Evolutionary conservation across 2,113 vertebrate species (phyloP), one percentile per base, ranked within the genome.

Genomic region (Sinocyclocheilus rhinocerous): DNA sequence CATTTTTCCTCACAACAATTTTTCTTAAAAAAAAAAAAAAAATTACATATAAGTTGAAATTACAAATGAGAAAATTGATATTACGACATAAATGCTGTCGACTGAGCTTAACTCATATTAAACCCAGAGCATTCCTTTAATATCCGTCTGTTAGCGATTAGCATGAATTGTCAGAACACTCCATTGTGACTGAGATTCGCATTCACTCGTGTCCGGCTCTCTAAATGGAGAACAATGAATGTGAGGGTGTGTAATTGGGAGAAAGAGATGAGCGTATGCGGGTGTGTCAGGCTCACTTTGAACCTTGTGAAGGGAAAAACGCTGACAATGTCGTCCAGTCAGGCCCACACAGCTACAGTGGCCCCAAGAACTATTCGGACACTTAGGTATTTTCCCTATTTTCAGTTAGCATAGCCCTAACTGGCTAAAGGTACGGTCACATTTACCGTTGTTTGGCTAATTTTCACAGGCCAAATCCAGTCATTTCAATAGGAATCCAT

Each of bases 131-230:
- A 18, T 69, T 29, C 65, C 13, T 69, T 76, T 26, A 33, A 33
- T 36, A 75, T 20, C 79, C 42, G 72, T 57, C 79, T 86, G 85
- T 86, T 83, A 86, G 59, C 9, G 22, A 83, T 86, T 77, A 86
- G 55, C 55, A 24, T 36, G 52, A 59, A 24, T 72, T 65, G 70
- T 78, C 61, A 48, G 42, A 78, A 42, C 2, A 13, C 45, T 70
- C 86, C 78, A 86, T 57, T 85, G 77, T 87, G 87, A 90, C 87
- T 90, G 81, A 77, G 33, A 67, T 16, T 36, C 7, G 1, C 15
- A 69, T 18, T 33, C 15, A 69, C 67, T 69, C 79, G 39, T 69
- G 79, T 81, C 8, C 16, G 16, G 52, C 52, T 55, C 52, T 55
- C 52, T 55, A 55, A 16, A 55, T 18, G 52, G 52, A 55, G 52